Evolutionary conservation across 2,797 vertebrate species (phyloP), one percentile per base, ranked within the genome.

Genomic region (Enteromius fasciolatus): DNA sequence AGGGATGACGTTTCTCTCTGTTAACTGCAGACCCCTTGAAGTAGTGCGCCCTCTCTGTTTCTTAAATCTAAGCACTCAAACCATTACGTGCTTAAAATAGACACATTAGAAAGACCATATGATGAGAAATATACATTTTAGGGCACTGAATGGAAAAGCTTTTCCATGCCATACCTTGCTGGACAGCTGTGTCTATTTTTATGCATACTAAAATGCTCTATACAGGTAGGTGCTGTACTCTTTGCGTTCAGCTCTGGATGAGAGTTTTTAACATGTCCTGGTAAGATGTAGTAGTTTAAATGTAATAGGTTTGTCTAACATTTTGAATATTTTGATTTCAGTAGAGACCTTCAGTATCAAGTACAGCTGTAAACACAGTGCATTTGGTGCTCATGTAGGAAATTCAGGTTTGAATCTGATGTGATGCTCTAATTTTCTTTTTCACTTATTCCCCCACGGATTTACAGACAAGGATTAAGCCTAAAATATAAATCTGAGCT

Each of bases 151-250:
- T 18, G 5, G 67, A 59, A 66, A 82, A 59, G 48, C 52, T 70
- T 83, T 72, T 78, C 54, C 44, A 50, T 72, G 66, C 68, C 31
- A 76, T 57, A 46, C 25, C 63, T 59, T 76, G 33, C 48, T 41
- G 48, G 63, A 39, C 33, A 48, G 20, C 31, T 52, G 59, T 31
- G 54, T 76, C 68, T 64, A 63, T 81, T 73, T 64, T 18, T 44
- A 61, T 28, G 61, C n/a, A 44, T 10, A 41, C 33, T 48, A 10
- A 75, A 74, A 31, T 14, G 28, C 44, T 66, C 10, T 8, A 20
- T 46, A 50, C 33, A 64, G 44, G 28, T 23, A 52, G 57, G 2
- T 18, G 68, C 25, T 33, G 28, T 41, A 36, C 8, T 48, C 4
- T 20, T 18, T 61, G 18, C 50, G 10, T 72, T 61, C 9, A 28